Base-by-base conservation (phyloP, 1,140 invertebrate species). In the Philotrypesis tridentata region DNA sequence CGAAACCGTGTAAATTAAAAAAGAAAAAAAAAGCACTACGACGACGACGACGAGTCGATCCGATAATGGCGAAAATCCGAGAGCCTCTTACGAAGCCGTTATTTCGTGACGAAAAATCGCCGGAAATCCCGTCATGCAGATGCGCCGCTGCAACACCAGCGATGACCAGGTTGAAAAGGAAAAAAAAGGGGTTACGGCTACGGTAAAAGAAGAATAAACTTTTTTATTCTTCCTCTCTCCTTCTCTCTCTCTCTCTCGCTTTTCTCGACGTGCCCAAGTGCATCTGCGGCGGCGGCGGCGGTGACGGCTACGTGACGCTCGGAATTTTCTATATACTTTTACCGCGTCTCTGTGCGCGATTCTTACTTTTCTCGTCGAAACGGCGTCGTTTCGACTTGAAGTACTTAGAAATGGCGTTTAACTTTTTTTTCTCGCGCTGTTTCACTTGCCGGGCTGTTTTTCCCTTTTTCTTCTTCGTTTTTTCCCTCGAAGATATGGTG, bases 271-370 rank as follows among this genome's bases (percentile, higher is more conserved):
- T 27, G 33, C 75, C 0, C 40, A 43, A 43, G 48, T 21, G 48
- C 48, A 55, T 55, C 33, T n/a, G 33, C 40, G 40, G 12, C 7
- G 40, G 43, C 37, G 68, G 79, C 55, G 82, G 67, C 63, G 68
- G 40, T 40, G 77, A n/a, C n/a, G n/a, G n/a, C n/a, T 65, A 27
- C n/a, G 77, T 48, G 80, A 83, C 80, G 67, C 21, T 80, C n/a
- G 81, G 67, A 82, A 86, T 86, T 84, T 84, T 81, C 63, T 80
- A 74, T 37, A n/a, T n/a, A n/a, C 70, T 43, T 73, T 80, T 48
- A 73, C 60, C 70, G 25, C 60, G 55, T 65, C 40, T n/a, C n/a
- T n/a, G n/a, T n/a, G n/a, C 40, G 12, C 60, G 2, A 48, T 43
- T 43, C 40, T 43, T 14, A 67, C 71, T 31, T 25, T 67, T 68